phyloP scores from a whole-genome alignment of 1,140 invertebrate species.

The Aphis gossypii region DNA sequence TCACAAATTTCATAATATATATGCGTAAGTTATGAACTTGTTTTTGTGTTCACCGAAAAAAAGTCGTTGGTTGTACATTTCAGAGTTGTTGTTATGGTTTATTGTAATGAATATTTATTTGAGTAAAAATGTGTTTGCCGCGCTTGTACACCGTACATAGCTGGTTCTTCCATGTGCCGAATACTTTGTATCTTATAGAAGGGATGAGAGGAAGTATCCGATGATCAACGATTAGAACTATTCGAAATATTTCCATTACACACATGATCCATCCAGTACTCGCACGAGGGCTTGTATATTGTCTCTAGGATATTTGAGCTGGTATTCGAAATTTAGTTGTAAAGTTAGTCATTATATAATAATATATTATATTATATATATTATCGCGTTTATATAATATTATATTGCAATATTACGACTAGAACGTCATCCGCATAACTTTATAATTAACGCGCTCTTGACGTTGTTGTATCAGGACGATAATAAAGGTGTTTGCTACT shows the following conservation, averaged over 20 bases:
- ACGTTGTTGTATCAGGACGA: background rate
- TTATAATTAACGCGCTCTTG: background rate
- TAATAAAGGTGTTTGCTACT: background rate
- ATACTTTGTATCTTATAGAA: background rate
- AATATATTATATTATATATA: background rate
- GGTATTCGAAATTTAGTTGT: background rate
- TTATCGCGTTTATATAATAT: background rate
- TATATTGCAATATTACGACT: background rate
- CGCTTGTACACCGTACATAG: background rate
- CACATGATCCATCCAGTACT: background rate
- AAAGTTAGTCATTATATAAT: background rate
- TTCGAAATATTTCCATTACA: background rate
- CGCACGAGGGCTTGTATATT: background rate
- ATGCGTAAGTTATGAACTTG: conserved; percentile 10
- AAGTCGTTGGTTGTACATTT: background rate
- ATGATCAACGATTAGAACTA: background rate
- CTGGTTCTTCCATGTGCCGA: background rate
- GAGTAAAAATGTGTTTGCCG: background rate
- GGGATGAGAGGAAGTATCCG: background rate
- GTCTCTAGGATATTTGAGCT: background rate
- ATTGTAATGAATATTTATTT: conserved; percentile 12
- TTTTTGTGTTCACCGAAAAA: background rate
- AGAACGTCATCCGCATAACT: background rate
- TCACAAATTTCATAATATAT: background rate
- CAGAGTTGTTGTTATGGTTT: conserved; percentile 1